These are phyloP conservation scores for Regulus satrapa DNA, from an alignment of 2,113 vertebrate species.

Conservation along the genomic window DNA sequence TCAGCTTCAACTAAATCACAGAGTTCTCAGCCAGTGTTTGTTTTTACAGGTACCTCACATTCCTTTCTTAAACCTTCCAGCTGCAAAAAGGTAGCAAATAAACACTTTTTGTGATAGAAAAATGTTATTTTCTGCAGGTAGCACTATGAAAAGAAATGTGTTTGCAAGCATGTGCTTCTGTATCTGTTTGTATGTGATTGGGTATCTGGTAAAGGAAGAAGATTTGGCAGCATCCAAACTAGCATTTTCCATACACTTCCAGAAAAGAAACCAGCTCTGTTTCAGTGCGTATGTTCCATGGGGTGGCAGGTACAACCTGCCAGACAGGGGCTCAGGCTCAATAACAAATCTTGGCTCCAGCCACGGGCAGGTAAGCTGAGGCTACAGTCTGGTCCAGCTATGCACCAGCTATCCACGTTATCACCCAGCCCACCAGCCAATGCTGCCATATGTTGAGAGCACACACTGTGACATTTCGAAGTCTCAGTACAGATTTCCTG, in stretches of 20 bases:
- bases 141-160: background rate
- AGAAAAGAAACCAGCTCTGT: background rate
- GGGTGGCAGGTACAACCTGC: background rate
- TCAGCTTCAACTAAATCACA: background rate
- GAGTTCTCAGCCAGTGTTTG: background rate
- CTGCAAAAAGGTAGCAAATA: background rate
- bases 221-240: background rate
- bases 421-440: background rate
- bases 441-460: background rate
- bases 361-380: background rate
- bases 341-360: background rate
- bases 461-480: background rate
- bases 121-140: background rate
- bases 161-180: background rate
- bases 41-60: background rate
- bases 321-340: background rate
- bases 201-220: background rate
- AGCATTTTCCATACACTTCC: background rate
- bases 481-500: background rate
- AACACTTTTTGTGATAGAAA: background rate
- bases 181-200: background rate
- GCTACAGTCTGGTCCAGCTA: background rate
- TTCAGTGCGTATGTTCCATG: background rate
- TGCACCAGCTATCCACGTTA: background rate
- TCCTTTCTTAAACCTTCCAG: background rate